A percentile compares a stretch with the other conserved stretches of the same genome.
These are phyloP conservation scores for Aspidiotus destructor DNA, from an alignment of 2,888 invertebrate genomes.

Conservation along the genomic window DNA sequence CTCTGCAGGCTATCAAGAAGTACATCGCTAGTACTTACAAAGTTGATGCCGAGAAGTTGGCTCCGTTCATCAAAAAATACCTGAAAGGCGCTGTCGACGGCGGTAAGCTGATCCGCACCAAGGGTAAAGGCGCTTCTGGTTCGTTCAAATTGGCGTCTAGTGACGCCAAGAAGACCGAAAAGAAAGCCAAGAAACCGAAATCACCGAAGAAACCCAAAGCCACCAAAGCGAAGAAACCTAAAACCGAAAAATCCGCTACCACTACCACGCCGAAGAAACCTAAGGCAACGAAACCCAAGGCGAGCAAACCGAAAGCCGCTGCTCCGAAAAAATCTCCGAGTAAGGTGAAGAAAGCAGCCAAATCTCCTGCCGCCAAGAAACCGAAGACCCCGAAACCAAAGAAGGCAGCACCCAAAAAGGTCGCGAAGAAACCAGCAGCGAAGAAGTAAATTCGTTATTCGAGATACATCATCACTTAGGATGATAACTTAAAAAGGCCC, in stretches of 20 bases:
- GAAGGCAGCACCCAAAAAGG: slow-evolving; percentile 12
- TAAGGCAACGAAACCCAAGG: not conserved
- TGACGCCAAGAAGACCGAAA: not conserved
- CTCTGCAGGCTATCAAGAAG: slow-evolving; percentile 52
- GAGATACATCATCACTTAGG: not conserved
- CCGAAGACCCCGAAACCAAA: slow-evolving; percentile 16
- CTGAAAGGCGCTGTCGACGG: slow-evolving; percentile 49
- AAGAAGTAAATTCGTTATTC: slow-evolving; percentile 9
- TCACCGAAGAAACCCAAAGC: slow-evolving; percentile 31
- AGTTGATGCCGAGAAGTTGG: slow-evolving; percentile 50
- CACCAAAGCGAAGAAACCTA: slow-evolving; percentile 6
- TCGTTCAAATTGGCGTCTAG: slow-evolving; percentile 23
- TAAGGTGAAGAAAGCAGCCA: slow-evolving; percentile 16
- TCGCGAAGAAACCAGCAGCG: slow-evolving; percentile 14
- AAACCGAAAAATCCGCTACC: slow-evolving; percentile 37
- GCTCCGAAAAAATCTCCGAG: slow-evolving; percentile 35
- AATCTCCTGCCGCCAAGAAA: slow-evolving; percentile 14
- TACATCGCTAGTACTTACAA: slow-evolving; percentile 52
- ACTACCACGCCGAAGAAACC: slow-evolving; percentile 27
- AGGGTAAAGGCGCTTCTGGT: slow-evolving; percentile 41
- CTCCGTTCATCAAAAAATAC: slow-evolving; percentile 52
- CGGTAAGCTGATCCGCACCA: slow-evolving; percentile 49
- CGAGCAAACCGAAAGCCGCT: slow-evolving; percentile 11
- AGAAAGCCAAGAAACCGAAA: slow-evolving; percentile 1
- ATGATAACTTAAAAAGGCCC: slow-evolving; percentile 10